These are phyloP conservation scores for Erebia palarica DNA, from an alignment of 2,888 invertebrate species.

Conservation along the genomic window DNA sequence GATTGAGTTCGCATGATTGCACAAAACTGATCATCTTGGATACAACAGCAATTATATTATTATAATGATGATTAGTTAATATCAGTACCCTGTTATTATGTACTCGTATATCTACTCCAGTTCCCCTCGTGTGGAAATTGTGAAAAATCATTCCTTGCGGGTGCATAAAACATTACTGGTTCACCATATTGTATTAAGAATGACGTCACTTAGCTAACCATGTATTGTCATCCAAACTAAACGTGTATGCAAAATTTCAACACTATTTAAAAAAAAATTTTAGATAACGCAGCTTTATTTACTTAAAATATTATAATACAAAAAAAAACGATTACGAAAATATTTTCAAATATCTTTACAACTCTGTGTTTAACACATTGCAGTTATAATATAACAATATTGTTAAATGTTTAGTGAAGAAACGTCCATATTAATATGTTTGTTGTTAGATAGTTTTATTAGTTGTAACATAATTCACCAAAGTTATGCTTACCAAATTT, in stretches of 20 bases:
- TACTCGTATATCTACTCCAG: too few relatives aligned
- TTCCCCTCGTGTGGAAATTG: too few relatives aligned
- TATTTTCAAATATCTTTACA: neutral
- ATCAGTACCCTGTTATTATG: neutral
- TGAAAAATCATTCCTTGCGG: too few relatives aligned
- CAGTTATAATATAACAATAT: neutral
- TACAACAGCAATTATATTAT: neutral
- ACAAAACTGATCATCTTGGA: neutral
- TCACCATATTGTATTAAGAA: too few relatives aligned
- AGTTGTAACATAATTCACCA: conserved; percentile 34
- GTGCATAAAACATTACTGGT: too few relatives aligned
- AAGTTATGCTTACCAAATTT: conserved; percentile 26
- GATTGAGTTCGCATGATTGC: conserved; percentile 2
- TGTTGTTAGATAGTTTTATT: conserved; percentile 35
- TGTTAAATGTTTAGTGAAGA: conserved; percentile 33
- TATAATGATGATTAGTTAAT: neutral
- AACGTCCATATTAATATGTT: conserved; percentile 29
- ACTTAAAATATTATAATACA: too few relatives aligned
- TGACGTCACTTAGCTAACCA: too few relatives aligned
- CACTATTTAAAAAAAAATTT: too few relatives aligned
- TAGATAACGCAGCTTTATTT: too few relatives aligned
- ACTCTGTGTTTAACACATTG: neutral
- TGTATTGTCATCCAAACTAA: too few relatives aligned
- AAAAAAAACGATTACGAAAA: too few relatives aligned
- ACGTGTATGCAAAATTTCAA: too few relatives aligned